phyloP scores from a whole-genome alignment of 2,888 invertebrate species.

The Mycalesis mineus region DNA sequence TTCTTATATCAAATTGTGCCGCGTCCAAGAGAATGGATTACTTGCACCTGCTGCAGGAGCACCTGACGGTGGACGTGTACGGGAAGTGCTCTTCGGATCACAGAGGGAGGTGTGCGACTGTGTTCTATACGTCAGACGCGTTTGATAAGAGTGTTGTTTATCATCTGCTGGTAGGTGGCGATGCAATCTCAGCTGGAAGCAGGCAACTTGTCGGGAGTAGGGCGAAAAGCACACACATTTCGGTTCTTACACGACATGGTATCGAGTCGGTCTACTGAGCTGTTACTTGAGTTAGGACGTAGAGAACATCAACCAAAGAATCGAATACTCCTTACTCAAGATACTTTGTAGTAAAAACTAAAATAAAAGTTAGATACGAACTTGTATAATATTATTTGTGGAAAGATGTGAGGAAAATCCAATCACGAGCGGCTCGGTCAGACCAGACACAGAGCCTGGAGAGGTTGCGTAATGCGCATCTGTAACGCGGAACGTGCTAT shows the following conservation, averaged over 20 bases:
- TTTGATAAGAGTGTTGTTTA: no score
- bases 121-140: no score
- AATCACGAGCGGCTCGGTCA: background rate
- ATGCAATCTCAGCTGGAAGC: no score
- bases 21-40: constrained; percentile 71
- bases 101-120: constrained; percentile 33
- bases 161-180: no score
- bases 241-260: no score
- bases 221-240: no score
- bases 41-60: constrained; percentile 73
- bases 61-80: constrained; percentile 78
- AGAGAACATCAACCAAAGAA: no score
- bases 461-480: background rate
- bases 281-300: no score
- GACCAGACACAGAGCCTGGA: background rate
- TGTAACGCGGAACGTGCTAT: background rate
- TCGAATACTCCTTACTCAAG: no score
- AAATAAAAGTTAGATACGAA: background rate
- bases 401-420: background rate
- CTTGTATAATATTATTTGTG: background rate
- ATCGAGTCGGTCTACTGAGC: no score
- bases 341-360: no score
- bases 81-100: constrained; percentile 71
- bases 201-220: no score
- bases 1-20: constrained; percentile 79